Conservation (phyloP, 2,888 invertebrate genomes). For the Hypolimnas misippus region DNA sequence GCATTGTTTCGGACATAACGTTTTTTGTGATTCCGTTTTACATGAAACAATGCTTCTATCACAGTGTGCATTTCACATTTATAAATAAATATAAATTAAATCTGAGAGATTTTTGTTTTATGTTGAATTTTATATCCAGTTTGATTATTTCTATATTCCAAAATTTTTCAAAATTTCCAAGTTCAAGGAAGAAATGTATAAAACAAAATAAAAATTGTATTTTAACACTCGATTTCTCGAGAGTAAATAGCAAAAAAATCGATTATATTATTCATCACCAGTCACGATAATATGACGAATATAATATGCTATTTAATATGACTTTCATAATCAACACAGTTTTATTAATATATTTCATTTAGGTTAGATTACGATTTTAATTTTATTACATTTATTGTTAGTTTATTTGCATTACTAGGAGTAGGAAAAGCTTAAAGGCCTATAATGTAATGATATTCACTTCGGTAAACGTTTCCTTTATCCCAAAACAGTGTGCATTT, state of each 20-base stretch:
- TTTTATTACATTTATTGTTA: not conserved
- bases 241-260: no score
- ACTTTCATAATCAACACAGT: no score
- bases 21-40: conserved; percentile 25
- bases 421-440: conserved; percentile 46
- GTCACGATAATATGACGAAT: no score
- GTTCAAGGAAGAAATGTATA: no score
- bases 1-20: conserved; percentile 23
- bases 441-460: conserved; percentile 76
- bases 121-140: not conserved
- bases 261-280: no score
- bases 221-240: no score
- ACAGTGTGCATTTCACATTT: conserved; percentile 7
- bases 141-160: no score
- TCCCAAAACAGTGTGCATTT: conserved; percentile 71
- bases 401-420: conserved; percentile 6
- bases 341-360: not conserved
- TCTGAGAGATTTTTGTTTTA: not conserved
- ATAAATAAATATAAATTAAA: conserved; percentile 4
- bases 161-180: no score
- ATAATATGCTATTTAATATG: no score
- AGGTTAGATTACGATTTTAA: not conserved
- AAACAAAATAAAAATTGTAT: no score
- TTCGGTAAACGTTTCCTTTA: conserved; percentile 79
- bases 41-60: conserved; percentile 23